phyloP scores from a whole-genome alignment of 2,797 vertebrate species.

The Lates japonicus region DNA sequence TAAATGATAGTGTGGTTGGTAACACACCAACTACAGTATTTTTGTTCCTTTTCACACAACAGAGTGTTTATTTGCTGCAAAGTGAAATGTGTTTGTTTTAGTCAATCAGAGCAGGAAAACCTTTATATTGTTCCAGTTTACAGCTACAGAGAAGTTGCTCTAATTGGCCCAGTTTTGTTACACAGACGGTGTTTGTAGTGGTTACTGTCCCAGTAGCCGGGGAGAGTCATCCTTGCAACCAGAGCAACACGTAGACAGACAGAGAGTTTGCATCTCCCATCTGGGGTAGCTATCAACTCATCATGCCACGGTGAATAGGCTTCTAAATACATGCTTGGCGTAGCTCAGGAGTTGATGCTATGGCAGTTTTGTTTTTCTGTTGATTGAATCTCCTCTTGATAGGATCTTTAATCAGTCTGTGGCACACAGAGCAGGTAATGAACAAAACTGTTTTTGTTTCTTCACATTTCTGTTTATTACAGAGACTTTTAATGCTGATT shows the following conservation, averaged over 20 bases:
- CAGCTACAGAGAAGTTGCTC: slow-evolving; percentile 30
- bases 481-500: no score
- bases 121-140: not conserved
- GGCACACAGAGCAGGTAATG: slow-evolving; percentile 35
- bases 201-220: slow-evolving; percentile 81
- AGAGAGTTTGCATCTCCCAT: slow-evolving; percentile 64
- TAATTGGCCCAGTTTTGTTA: slow-evolving; percentile 48
- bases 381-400: slow-evolving; percentile 54
- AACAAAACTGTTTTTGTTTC: slow-evolving; percentile 8
- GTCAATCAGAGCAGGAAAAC: slow-evolving; percentile 1
- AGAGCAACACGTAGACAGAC: slow-evolving; percentile 75
- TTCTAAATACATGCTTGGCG: slow-evolving; percentile 39
- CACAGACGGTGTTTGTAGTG: slow-evolving; percentile 81
- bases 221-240: slow-evolving; percentile 79
- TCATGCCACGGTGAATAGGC: slow-evolving; percentile 38
- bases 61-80: not conserved
- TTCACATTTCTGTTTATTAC: no score
- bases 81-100: not conserved
- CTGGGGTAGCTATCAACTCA: slow-evolving; percentile 61
- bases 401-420: slow-evolving; percentile 38
- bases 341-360: slow-evolving; percentile 8
- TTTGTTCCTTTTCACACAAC: not conserved
- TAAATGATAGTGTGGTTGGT: not conserved
- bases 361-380: slow-evolving; percentile 31
- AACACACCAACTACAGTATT: not conserved